A percentile compares a stretch with the other conserved stretches of the same genome.
These are phyloP conservation scores for Poecilia gillii DNA, from an alignment of 2,797 vertebrate species.

Conservation along the genomic window DNA sequence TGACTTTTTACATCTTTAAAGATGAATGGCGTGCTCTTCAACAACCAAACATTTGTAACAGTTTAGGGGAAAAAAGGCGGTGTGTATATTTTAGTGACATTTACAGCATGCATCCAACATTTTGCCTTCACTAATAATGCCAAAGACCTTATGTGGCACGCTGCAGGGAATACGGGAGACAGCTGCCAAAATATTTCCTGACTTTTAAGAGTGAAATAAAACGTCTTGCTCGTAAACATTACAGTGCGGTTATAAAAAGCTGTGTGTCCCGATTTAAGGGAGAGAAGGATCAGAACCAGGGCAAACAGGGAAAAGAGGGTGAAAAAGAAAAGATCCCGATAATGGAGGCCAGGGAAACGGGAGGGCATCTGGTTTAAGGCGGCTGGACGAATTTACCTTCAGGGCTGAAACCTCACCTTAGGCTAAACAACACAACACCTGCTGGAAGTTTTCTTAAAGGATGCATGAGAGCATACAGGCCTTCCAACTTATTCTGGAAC, in stretches of 20 bases:
- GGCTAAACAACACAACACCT: constrained; percentile 76
- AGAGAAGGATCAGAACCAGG: constrained; percentile 52
- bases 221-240: constrained; percentile 70
- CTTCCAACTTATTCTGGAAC: constrained; percentile 74
- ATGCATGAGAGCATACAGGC: constrained; percentile 70
- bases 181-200: constrained; percentile 63
- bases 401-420: constrained; percentile 73
- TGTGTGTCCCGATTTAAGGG: constrained; percentile 46
- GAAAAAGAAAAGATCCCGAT: constrained; percentile 30
- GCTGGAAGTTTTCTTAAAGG: constrained; percentile 78
- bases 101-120: constrained; percentile 72
- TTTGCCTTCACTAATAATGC: constrained; percentile 69
- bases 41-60: constrained; percentile 30
- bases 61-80: constrained; percentile 49
- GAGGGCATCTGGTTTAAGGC: constrained; percentile 59
- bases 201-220: constrained; percentile 76
- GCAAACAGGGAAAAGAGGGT: constrained; percentile 41
- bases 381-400: constrained; percentile 63
- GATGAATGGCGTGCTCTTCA: constrained; percentile 35
- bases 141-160: constrained; percentile 62
- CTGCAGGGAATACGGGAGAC: constrained; percentile 31
- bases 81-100: constrained; percentile 68
- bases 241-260: constrained; percentile 59
- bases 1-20: constrained; percentile 52
- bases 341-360: constrained; percentile 43